phyloP scores from a whole-genome alignment of 2,797 vertebrate species.

The Leucoraja ocellata region DNA sequence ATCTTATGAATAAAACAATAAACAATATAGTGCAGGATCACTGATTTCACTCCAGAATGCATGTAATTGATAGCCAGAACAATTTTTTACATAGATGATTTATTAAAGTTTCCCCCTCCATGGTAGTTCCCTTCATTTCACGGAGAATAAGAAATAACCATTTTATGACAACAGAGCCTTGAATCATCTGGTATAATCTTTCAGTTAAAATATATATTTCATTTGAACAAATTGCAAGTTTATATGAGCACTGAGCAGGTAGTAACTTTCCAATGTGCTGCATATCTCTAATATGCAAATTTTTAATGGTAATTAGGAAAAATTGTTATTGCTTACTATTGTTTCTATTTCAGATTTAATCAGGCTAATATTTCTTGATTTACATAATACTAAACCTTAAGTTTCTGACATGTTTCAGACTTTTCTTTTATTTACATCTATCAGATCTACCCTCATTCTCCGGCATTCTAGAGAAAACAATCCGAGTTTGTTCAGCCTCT shows the following conservation, averaged over 20 bases:
- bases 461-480: no score
- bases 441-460: no score
- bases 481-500: no score
- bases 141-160: neutral
- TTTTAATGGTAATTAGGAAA: neutral
- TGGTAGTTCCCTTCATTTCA: neutral
- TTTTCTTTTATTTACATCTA: neutral
- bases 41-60: neutral
- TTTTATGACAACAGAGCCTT: neutral
- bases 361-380: neutral
- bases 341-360: conserved; percentile 7
- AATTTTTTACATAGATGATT: neutral
- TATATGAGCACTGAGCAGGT: neutral
- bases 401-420: neutral
- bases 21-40: neutral
- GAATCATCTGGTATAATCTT: neutral
- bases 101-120: neutral
- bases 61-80: no score
- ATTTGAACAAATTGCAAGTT: conserved; percentile 1
- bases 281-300: neutral
- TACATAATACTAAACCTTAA: neutral
- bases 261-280: neutral
- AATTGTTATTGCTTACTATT: neutral
- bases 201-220: neutral
- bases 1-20: neutral